Conservation (phyloP, 2,797 vertebrate genomes). For the Bradypodion pumilum region DNA sequence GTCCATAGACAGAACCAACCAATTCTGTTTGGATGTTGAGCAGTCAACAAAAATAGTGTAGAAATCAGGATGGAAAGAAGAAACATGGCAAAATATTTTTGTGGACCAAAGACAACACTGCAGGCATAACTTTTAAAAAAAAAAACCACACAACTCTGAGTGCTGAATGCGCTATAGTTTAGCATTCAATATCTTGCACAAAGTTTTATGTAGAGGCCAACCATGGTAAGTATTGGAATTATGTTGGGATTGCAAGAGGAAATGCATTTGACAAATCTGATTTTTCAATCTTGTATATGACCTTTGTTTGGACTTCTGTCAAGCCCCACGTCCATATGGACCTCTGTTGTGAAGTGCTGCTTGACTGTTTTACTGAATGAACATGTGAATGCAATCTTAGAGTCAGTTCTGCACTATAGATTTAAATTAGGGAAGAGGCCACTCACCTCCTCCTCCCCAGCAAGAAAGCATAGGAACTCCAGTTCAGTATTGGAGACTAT, state of each 20-base stretch:
- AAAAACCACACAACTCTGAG: too few species aligned
- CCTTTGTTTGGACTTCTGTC: neutral
- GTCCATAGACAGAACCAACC: neutral
- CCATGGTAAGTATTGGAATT: neutral
- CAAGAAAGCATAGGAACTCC: neutral
- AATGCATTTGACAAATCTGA: neutral
- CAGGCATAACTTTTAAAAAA: too few species aligned
- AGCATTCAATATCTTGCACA: neutral
- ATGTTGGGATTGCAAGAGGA: neutral
- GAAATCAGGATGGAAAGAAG: neutral
- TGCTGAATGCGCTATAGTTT: neutral
- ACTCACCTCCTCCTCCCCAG: neutral
- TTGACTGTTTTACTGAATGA: neutral
- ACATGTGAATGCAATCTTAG: neutral
- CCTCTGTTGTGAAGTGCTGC: neutral
- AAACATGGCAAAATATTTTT: neutral
- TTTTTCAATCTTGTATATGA: neutral
- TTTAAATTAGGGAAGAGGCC: neutral
- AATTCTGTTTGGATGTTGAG: neutral
- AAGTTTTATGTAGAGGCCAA: neutral
- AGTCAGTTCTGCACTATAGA: neutral
- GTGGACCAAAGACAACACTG: too few species aligned
- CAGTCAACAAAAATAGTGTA: rapidly evolving
- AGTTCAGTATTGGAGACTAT: neutral
- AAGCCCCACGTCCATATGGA: neutral